Percentiles rank a stretch among this genome's conserved stretches.
Evolutionary conservation across 53 echinoderm and acorn worm species (phyloP).

Genomic region (Pentamera pediparva): DNA sequence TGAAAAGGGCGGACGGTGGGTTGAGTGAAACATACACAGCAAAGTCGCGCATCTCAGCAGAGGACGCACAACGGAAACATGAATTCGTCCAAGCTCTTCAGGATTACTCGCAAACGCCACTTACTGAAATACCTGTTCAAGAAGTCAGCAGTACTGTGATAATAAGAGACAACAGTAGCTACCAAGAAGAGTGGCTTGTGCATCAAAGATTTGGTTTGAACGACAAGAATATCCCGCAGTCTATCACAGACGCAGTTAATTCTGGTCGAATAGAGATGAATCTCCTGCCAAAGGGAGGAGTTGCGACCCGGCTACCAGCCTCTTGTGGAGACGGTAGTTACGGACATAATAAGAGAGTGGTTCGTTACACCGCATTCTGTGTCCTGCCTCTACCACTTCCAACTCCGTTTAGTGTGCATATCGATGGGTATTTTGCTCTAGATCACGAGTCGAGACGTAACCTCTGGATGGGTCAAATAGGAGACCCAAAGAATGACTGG

Average conservation of each 20-base stretch:
- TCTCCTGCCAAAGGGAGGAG: conserved; percentile 68
- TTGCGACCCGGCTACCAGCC: conserved; percentile 68
- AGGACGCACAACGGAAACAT: not conserved
- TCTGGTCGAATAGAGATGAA: conserved; percentile 7
- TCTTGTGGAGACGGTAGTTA: too few relatives aligned
- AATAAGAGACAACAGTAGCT: not conserved
- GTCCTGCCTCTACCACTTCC: conserved; percentile 71
- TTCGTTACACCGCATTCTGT: conserved; percentile 56
- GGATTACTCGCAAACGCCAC: not conserved
- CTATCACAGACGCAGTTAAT: not conserved
- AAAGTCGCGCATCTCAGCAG: conserved; percentile 27
- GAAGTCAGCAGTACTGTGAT: conserved; percentile 3
- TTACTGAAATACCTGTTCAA: not conserved
- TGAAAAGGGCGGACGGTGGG: conserved; percentile 6
- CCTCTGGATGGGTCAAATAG: conserved; percentile 44
- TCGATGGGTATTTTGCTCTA: conserved; percentile 69
- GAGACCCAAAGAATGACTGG: conserved; percentile 46
- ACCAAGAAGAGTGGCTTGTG: conserved; percentile 59
- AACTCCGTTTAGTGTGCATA: conserved; percentile 46
- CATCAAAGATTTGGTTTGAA: conserved; percentile 59
- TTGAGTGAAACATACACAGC: conserved; percentile 35
- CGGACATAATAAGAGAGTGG: not conserved
- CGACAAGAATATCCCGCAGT: not conserved
- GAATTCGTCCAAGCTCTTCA: conserved; percentile 28
- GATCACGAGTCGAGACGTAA: conserved; percentile 66